A percentile compares a stretch with the other conserved stretches of the same genome.
Conservation (phyloP, 2,113 vertebrate genomes). For the Dunckerocampus dactyliophorus region DNA sequence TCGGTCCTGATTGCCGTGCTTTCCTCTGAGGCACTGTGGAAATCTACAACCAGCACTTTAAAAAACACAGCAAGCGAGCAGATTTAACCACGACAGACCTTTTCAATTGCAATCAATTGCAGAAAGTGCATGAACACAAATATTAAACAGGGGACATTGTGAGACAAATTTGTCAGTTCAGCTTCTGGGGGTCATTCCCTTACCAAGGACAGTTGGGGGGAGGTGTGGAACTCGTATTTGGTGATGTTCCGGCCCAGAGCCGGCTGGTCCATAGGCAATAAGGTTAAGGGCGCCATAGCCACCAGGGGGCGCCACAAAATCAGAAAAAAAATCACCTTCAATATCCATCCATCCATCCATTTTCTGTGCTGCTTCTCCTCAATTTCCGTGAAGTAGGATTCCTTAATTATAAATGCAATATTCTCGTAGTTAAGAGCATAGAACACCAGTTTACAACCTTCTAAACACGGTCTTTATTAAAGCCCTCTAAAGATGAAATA, state of each 20-base stretch:
- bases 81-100: conserved; percentile 4
- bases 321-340: too few species aligned
- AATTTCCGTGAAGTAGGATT: too few species aligned
- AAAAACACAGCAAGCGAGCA: conserved; percentile 4
- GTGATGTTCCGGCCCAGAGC: conserved; percentile 4
- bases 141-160: conserved; percentile 20
- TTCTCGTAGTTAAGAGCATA: too few species aligned
- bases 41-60: conserved; percentile 1
- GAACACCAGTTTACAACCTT: too few species aligned
- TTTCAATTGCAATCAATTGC: conserved; percentile 1
- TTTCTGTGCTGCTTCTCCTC: too few species aligned
- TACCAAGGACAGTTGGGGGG: conserved; percentile 55
- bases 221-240: conserved; percentile 18
- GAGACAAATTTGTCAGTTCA: conserved; percentile 56
- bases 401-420: too few species aligned
- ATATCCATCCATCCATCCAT: too few species aligned
- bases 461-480: too few species aligned
- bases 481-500: too few species aligned
- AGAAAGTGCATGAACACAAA: background rate
- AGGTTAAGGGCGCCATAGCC: background rate
- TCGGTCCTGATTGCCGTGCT: conserved; percentile 19
- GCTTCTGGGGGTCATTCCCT: conserved; percentile 60
- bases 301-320: too few species aligned
- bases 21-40: background rate
- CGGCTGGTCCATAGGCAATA: too few species aligned